A percentile compares a stretch with the other conserved stretches of the same genome.
Evolutionary conservation across 2,888 invertebrate genomes (phyloP).

Genomic region (Xestia ashworthii): DNA sequence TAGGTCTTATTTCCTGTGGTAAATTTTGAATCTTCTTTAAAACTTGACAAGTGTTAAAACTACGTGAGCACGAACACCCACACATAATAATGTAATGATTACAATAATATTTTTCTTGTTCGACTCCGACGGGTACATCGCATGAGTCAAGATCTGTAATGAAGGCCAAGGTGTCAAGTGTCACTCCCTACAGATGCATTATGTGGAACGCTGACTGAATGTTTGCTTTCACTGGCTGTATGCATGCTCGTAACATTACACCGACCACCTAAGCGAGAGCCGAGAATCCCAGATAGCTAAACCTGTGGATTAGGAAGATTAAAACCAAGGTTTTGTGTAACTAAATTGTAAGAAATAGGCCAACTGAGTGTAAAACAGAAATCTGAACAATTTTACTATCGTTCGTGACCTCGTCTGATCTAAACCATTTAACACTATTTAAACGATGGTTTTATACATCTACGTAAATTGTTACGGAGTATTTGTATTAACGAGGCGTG

Average conservation of each 20-base stretch:
- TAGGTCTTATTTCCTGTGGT: slow-evolving; percentile 44
- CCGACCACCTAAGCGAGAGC: slow-evolving; percentile 74
- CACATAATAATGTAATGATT: slow-evolving; percentile 40
- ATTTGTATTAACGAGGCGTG: slow-evolving; percentile 67
- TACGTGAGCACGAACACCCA: slow-evolving; percentile 18
- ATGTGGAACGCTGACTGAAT: slow-evolving; percentile 83
- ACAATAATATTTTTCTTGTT: slow-evolving; percentile 55
- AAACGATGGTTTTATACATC: slow-evolving; percentile 29
- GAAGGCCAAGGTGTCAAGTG: slow-evolving; percentile 87
- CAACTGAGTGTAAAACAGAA: slow-evolving; percentile 6
- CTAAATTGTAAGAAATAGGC: slow-evolving; percentile 1
- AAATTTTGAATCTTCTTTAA: slow-evolving; percentile 8
- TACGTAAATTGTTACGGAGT: slow-evolving; percentile 43
- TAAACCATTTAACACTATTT: slow-evolving; percentile 33
- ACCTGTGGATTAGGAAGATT: slow-evolving; percentile 49
- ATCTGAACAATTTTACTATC: slow-evolving; percentile 22
- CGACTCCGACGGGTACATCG: slow-evolving; percentile 49
- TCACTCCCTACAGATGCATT: slow-evolving; percentile 83
- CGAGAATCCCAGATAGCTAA: slow-evolving; percentile 72
- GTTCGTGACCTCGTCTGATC: slow-evolving; percentile 26
- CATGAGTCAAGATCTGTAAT: slow-evolving; percentile 69
- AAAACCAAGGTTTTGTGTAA: slow-evolving; percentile 8
- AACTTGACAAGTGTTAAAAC: slow-evolving; percentile 6
- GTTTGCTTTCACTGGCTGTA: slow-evolving; percentile 87
- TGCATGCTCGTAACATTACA: slow-evolving; percentile 86